Conservation (phyloP, 2,888 invertebrate genomes). For the Morinoia aosen region DNA sequence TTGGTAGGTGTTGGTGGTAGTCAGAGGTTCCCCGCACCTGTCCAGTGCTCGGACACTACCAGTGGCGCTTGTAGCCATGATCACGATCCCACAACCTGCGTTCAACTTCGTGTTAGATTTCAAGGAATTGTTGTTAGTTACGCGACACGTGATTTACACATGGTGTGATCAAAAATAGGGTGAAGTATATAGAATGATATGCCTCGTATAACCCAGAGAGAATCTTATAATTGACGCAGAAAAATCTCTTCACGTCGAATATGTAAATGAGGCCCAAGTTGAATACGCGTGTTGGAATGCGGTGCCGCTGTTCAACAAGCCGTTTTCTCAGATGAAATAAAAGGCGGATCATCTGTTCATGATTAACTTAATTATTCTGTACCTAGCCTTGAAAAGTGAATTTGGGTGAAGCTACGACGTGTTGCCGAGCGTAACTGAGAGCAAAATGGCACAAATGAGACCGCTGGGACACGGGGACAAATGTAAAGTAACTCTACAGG, state of each 20-base stretch:
- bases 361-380: background rate
- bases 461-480: background rate
- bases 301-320: background rate
- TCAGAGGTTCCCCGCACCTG: slow-evolving; percentile 33
- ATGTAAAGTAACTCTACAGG: background rate
- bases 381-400: background rate
- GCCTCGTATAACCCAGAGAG: background rate
- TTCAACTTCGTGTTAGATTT: background rate
- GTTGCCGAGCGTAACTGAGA: background rate
- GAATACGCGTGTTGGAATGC: slow-evolving; percentile 20
- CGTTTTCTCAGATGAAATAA: slow-evolving; percentile 34
- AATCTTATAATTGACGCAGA: background rate
- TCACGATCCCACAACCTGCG: slow-evolving; percentile 4
- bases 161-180: background rate
- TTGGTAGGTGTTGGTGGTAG: background rate
- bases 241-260: background rate
- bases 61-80: slow-evolving; percentile 48
- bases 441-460: background rate
- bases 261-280: background rate
- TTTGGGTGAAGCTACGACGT: background rate
- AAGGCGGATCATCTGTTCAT: background rate
- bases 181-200: background rate
- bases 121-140: background rate
- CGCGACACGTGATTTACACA: background rate
- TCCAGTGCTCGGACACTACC: slow-evolving; percentile 42